Evolutionary conservation across 2,113 vertebrate genomes (phyloP), one percentile per base, ranked within the genome.

Genomic region (Zootoca vivipara): DNA sequence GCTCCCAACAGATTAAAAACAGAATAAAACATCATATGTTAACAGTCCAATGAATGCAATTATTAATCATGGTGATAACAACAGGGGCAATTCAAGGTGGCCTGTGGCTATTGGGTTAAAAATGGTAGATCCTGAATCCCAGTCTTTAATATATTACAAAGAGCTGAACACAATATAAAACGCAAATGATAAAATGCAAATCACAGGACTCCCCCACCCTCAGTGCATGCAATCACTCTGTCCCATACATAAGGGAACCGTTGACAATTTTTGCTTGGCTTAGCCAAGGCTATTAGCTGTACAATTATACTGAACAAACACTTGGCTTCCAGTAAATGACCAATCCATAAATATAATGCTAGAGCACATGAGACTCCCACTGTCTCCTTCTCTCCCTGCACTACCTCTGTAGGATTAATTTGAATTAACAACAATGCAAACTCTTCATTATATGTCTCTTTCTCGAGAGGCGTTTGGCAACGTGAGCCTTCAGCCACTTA

Each of bases 401-500:
- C 73, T 78, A 88, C 46, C 69, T 85, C 93, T 86, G 93, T 28
- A 84, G 92, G 92, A 84, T 95, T 92, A 92, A 95, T 93, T 91
- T 94, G 92, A 91, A 94, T 94, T 94, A 94, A 92, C 93, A 94
- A 94, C 93, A 95, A 95, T 93, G 92, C 88, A 83, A 93, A 95
- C 94, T 90, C 89, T 92, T 96, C 92, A 91, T 94, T 92, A 93
- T 87, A 82, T 92, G 87, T 80, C 95, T 92, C 81, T 91, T 87
- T 95, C 94, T 93, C 93, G 92, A 94, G 94, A 95, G 92, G 89
- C 89, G 94, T 95, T 95, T 89, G 91, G 91, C 91, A 95, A 94
- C 85, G 91, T 91, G 91, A 94, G 95, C 95, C 93, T 95, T 95
- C 92, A 95, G 86, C 93, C 92, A 93, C 94, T 95, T 95, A 92